phyloP scores from a whole-genome alignment of 2,888 invertebrate species.

The Polyommatus iphigenia region DNA sequence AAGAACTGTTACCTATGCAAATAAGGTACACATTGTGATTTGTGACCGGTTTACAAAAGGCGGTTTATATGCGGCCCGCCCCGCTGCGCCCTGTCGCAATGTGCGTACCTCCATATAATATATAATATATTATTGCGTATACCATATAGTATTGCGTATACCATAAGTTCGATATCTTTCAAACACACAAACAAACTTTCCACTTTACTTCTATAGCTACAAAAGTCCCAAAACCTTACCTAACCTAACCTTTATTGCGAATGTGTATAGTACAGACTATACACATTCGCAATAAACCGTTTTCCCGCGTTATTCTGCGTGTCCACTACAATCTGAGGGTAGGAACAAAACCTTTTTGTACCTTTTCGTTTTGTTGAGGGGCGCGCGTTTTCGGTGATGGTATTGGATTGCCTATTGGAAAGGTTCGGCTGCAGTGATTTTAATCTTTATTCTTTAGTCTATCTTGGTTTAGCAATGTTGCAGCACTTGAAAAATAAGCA shows the following conservation, averaged over 20 bases:
- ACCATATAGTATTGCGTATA: too few species aligned
- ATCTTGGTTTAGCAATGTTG: not conserved
- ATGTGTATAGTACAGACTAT: not conserved
- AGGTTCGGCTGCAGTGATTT: constrained; percentile 2
- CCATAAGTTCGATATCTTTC: too few species aligned
- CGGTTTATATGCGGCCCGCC: too few species aligned
- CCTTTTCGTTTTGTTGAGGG: not conserved
- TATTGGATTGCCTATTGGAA: constrained; percentile 4
- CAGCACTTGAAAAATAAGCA: not conserved
- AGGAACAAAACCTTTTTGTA: constrained; percentile 6
- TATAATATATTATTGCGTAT: too few species aligned
- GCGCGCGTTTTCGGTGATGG: constrained; percentile 1
- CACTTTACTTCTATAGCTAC: not conserved
- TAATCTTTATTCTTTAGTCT: not conserved
- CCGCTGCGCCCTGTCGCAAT: too few species aligned
- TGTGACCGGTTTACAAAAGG: too few species aligned
- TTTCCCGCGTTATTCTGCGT: not conserved
- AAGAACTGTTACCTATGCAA: too few species aligned
- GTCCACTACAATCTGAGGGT: not conserved
- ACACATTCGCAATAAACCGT: not conserved
- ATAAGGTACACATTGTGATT: too few species aligned
- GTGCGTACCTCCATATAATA: too few species aligned
- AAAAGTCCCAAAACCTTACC: not conserved
- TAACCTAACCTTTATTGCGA: too few species aligned
- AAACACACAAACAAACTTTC: not conserved